Conservation (phyloP, 2,113 vertebrate species). For the Podocnemis expansa region DNA sequence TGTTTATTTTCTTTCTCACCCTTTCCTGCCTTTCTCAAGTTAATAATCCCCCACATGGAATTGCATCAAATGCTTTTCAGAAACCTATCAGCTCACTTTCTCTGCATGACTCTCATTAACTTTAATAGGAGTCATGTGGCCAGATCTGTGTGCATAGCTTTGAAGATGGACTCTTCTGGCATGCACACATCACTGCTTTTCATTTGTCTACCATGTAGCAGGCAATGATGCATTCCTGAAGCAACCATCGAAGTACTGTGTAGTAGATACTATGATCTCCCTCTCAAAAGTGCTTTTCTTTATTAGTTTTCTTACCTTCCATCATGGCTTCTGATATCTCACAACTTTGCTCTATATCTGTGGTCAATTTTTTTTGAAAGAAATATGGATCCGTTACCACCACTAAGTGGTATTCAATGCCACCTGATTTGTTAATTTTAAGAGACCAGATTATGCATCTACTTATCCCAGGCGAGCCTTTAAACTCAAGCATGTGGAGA, state of each 20-base stretch:
- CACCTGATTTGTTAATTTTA: neutral
- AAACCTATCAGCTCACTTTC: neutral
- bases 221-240: neutral
- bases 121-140: neutral
- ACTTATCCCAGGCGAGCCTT: neutral
- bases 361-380: neutral
- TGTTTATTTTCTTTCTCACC: neutral
- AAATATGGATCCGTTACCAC: neutral
- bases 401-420: neutral
- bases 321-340: neutral
- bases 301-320: neutral
- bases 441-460: neutral
- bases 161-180: neutral
- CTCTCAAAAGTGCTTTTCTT: neutral
- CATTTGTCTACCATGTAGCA: neutral
- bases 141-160: neutral
- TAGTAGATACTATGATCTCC: neutral
- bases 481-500: neutral
- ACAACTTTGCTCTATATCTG: neutral
- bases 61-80: neutral
- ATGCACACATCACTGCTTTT: neutral
- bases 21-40: neutral
- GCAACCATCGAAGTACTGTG: neutral
- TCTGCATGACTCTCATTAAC: neutral
- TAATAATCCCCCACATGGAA: neutral